Evolutionary conservation across 2,888 invertebrate species (phyloP).

Genomic region (Dynastes maya): DNA sequence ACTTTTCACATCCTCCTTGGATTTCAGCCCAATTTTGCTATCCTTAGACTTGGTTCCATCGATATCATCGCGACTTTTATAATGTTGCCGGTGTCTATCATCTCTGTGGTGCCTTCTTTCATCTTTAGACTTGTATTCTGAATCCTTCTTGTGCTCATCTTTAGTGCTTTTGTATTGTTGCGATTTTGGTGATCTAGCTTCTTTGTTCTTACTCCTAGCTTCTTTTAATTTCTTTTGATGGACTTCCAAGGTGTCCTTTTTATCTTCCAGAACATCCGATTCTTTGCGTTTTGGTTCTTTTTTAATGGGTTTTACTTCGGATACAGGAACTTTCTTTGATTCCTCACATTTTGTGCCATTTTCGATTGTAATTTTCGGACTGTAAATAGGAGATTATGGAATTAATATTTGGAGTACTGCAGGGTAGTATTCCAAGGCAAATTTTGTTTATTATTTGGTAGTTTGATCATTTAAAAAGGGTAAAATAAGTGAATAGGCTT

Average conservation of each 20-base stretch:
- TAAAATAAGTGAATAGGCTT: background rate
- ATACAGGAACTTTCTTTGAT: constrained; percentile 57
- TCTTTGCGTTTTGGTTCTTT: constrained; percentile 62
- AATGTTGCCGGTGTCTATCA: constrained; percentile 45
- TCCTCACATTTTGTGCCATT: constrained; percentile 63
- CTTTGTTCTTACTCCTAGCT: constrained; percentile 26
- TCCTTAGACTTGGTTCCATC: constrained; percentile 10
- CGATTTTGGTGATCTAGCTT: constrained; percentile 11
- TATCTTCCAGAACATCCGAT: constrained; percentile 56
- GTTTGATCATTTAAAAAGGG: no score
- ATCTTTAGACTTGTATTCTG: constrained; percentile 22
- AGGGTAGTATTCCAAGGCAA: no score
- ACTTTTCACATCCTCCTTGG: constrained; percentile 51
- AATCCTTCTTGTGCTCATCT: constrained; percentile 41
- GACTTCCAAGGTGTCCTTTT: constrained; percentile 64
- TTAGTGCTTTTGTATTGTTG: constrained; percentile 29
- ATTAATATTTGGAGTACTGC: background rate
- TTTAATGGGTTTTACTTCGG: constrained; percentile 65
- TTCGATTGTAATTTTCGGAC: constrained; percentile 69
- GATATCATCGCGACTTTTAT: constrained; percentile 30
- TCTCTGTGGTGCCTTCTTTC: constrained; percentile 48
- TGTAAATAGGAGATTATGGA: constrained; percentile 55
- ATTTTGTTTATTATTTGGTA: no score
- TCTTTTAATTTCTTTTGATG: constrained; percentile 48
- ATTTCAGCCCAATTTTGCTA: constrained; percentile 59